Base-by-base conservation (phyloP, 2,888 invertebrate genomes). In the Nemoura dubitans region DNA sequence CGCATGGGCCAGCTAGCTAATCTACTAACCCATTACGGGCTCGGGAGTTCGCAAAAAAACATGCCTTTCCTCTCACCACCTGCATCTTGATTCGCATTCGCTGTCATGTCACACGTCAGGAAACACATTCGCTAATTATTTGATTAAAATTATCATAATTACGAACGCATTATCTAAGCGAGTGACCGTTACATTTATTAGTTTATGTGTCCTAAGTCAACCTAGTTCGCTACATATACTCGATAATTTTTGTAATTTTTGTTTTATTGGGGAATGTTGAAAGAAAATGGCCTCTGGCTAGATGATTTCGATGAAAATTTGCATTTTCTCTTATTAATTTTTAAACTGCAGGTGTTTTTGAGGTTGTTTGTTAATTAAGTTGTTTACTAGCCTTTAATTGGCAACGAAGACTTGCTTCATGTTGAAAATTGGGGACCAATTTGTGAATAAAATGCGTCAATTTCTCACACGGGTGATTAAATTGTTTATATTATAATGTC, bases 81-180 rank as follows among this genome's bases (percentile, higher is more conserved):
- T 59, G 59, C 59, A 59, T 59, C 59, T 7, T 21, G 59, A 59
- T 59, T 21, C 59, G 59, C 59, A 10, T 36, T 59, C 59, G 59
- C 59, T 21, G 59, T 59, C 59, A 59, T 59, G 59, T 59, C 59
- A 59, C 59, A 59, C 59, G 59, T 21, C 59, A 59, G 59, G 21
- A 59, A 21, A 59, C 59, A 59, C 59, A 59, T 59, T 59, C 16
- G 59, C 59, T 21, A 59, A 59, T 59, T 59, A 59, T 59, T 59
- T 59, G 81, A 81, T 81, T 81, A 81, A 36, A 59, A 59, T 59
- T 59, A 59, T 21, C 59, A 59, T 59, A 81, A 81, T 30, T 81
- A 81, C 21, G 29, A 21, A 21, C 59, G 16, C 10, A 59, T 59
- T 59, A 21, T 1, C 21, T 59, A 1, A 16, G 10, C 16, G 16